Evolutionary conservation across 1,140 invertebrate genomes (phyloP), one percentile per base, ranked within the genome.

Genomic region (Trichonephila clavipes): DNA sequence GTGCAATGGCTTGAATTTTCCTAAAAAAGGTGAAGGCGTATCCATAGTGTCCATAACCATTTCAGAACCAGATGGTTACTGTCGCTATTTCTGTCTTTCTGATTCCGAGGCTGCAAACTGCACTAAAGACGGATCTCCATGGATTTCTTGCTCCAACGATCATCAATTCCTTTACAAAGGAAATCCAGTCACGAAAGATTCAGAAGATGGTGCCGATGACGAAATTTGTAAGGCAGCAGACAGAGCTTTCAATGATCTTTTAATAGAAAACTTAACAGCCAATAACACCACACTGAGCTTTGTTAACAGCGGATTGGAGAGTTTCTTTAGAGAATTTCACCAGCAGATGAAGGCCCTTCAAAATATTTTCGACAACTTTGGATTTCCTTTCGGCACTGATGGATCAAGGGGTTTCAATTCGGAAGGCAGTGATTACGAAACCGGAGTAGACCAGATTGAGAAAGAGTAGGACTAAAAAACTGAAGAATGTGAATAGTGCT

Each of bases 81-180:
- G 44, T 21, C 66, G 66, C 0, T 69, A 64, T 21, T 64, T 93
- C 69, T 93, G 92, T 34, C 21, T 21, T 10, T 88, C 92, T 1
- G 92, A 93, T 82, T 81, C 92, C 51, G 69, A 82, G 2, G 92
- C 85, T 28, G 88, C 86, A 19, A 88, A 93, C 92, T 93, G 92
- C 24, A 93, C 92, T 51, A 93, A 51, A 24, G 88, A 93, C 34
- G 59, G 59, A 44, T 7, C 12, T 12, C 66, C 64, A 10, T 93
- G 92, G 92, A 77, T 93, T n/a, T 21, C 58, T 18, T 93, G 92
- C 18, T 44, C 85, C 19, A 51, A 18, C 14, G 92, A 88, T 12
- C 19, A 88, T 28, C n/a, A 77, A 5, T 34, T 93, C 0, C 21
- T n/a, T 14, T 93, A 93, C 92, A 81, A 93, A 19, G 92, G 86